Percentiles rank a stretch among this genome's conserved stretches.
These are phyloP conservation scores for Nasonia oneida DNA, from an alignment of 2,888 invertebrate species.

Conservation along the genomic window DNA sequence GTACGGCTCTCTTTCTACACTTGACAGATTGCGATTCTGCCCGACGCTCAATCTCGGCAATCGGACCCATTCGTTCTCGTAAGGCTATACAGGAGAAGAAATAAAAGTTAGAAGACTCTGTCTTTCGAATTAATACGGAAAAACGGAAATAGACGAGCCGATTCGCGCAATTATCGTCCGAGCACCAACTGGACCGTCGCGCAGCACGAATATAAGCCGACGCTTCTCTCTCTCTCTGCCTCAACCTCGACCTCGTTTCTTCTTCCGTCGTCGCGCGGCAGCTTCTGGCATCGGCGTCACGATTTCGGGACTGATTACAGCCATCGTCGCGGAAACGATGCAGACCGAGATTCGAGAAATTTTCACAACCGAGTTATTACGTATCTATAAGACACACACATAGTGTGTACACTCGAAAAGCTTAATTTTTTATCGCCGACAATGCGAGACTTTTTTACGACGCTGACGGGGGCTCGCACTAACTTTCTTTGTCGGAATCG, in stretches of 20 bases:
- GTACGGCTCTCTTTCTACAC: no score
- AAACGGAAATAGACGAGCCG: background rate
- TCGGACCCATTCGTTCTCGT: background rate
- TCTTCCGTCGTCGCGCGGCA: background rate
- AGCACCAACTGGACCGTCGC: background rate
- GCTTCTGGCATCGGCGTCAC: background rate
- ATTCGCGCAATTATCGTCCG: constrained; percentile 11
- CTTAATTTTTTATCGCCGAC: background rate
- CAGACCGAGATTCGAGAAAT: background rate
- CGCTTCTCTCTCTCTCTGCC: background rate
- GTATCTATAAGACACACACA: background rate
- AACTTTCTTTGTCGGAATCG: background rate
- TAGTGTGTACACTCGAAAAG: background rate
- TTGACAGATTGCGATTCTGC: background rate
- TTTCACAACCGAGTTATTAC: background rate
- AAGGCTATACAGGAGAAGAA: no score
- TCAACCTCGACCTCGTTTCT: constrained; percentile 37
- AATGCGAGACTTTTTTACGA: background rate
- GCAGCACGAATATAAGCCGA: constrained; percentile 4
- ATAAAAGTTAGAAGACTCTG: no score
- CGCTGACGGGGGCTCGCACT: background rate
- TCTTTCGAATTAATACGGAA: background rate
- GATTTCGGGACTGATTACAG: constrained; percentile 3
- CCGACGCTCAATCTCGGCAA: background rate
- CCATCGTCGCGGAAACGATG: background rate